A percentile compares a stretch with the other conserved stretches of the same genome.
phyloP scores from a whole-genome alignment of 2,113 vertebrate genomes.

The Pogonocichla stellata region DNA sequence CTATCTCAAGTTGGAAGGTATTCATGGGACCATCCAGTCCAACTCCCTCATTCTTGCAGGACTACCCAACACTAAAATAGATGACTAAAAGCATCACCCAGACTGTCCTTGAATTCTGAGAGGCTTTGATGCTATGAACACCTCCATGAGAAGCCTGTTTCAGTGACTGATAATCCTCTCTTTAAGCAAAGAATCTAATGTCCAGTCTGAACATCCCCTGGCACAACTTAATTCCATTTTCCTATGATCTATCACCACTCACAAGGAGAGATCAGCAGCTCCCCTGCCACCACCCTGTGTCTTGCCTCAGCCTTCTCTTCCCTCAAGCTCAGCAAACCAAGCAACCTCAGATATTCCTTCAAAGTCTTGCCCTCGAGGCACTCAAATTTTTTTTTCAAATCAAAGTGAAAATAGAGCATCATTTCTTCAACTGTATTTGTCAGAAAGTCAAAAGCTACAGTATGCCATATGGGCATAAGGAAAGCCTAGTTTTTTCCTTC shows the following conservation, averaged over 20 bases:
- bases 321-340: neutral
- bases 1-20: neutral
- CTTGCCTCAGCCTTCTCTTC: neutral
- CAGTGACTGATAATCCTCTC: accelerated
- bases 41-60: neutral
- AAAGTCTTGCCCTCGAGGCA: accelerated
- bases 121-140: no score
- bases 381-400: neutral
- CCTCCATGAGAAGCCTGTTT: neutral
- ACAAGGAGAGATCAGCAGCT: neutral
- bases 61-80: neutral
- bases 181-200: neutral
- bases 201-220: neutral
- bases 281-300: accelerated
- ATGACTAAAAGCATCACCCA: neutral
- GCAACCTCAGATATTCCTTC: neutral
- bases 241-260: accelerated
- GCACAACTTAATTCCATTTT: neutral
- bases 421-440: neutral
- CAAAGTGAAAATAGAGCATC: neutral
- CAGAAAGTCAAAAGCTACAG: neutral
- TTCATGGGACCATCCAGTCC: neutral
- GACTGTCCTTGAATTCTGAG: neutral
- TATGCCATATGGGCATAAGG: neutral
- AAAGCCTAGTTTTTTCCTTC: neutral